Percentiles rank a stretch among this genome's conserved stretches.
These are phyloP conservation scores for Ceratina australensis DNA, from an alignment of 1,140 invertebrate species.

Conservation along the genomic window DNA sequence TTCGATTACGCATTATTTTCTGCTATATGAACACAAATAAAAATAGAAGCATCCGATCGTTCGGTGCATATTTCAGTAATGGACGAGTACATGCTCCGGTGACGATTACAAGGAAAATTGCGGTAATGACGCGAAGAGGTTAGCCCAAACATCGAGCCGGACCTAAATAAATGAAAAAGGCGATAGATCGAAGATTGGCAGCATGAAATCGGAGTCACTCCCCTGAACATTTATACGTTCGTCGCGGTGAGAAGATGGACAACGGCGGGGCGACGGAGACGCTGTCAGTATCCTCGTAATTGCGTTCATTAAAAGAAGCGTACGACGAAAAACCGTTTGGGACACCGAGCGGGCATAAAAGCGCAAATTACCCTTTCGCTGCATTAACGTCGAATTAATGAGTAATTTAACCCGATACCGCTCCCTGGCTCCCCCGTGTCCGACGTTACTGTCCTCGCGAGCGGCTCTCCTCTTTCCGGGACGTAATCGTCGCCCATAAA, in stretches of 20 bases:
- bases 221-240: constrained; percentile 15
- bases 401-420: constrained; percentile 34
- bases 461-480: background rate
- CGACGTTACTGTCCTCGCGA: constrained; percentile 1
- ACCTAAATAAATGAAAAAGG: too few species aligned
- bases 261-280: background rate
- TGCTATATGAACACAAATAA: too few species aligned
- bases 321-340: constrained; percentile 16
- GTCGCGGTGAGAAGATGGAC: background rate
- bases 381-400: constrained; percentile 46
- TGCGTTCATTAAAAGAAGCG: constrained; percentile 34
- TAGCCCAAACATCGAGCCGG: too few species aligned
- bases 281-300: constrained; percentile 28
- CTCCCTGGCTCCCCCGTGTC: background rate
- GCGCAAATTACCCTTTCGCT: constrained; percentile 39
- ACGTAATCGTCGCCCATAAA: constrained; percentile 36
- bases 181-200: background rate
- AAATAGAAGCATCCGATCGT: too few species aligned
- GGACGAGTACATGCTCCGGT: too few species aligned
- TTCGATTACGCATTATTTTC: too few species aligned
- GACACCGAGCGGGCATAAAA: constrained; percentile 29
- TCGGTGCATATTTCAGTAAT: too few species aligned
- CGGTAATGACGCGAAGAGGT: too few species aligned
- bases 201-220: background rate
- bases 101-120: too few species aligned